Conservation (phyloP, 2,113 vertebrate genomes). For the Dromaius novaehollandiae region DNA sequence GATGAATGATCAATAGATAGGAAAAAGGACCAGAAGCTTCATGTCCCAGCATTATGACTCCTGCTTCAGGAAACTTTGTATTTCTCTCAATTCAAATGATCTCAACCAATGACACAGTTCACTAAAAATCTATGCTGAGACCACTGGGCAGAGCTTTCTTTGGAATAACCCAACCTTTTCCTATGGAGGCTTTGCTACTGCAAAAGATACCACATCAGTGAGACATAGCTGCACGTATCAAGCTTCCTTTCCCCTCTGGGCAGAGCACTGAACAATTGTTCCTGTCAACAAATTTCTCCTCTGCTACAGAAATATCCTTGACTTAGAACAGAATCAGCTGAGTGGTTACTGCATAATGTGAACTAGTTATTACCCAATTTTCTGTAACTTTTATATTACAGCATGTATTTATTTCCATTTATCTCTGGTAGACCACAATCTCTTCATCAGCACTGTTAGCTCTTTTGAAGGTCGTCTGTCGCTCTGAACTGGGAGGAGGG, state of each 20-base stretch:
- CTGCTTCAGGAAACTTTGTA: neutral
- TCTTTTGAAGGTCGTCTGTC: neutral
- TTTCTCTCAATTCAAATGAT: neutral
- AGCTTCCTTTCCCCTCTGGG: neutral
- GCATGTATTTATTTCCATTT: neutral
- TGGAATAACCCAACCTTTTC: neutral
- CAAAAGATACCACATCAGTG: accelerated
- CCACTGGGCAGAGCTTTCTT: neutral
- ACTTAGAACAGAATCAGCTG: neutral
- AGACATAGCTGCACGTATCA: neutral
- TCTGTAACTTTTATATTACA: slow-evolving; percentile 12
- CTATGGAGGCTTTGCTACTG: neutral
- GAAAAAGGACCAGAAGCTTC: neutral
- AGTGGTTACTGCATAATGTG: neutral
- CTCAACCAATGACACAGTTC: neutral
- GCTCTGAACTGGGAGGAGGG: neutral
- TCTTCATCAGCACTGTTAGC: neutral
- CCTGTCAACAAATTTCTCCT: neutral
- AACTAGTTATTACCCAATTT: slow-evolving; percentile 43
- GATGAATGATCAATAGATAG: neutral
- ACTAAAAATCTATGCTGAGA: neutral
- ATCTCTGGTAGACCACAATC: slow-evolving; percentile 31
- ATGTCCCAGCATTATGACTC: neutral
- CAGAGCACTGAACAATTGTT: neutral
- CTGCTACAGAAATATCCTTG: neutral